Base-by-base conservation (phyloP, 1,140 invertebrate species). In the Bombus difficillimus region DNA sequence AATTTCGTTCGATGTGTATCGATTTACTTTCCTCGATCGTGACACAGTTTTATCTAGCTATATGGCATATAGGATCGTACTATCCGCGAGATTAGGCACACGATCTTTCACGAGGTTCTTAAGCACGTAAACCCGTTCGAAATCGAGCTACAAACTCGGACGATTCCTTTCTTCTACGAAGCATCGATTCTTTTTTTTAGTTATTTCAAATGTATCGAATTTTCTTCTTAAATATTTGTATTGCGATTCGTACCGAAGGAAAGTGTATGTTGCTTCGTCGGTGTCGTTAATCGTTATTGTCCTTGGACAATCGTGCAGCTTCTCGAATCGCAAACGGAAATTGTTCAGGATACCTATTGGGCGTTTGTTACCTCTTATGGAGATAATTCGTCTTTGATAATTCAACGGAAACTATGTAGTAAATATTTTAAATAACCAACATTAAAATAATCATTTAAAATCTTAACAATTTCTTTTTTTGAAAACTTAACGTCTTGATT, bases 101-200 rank as follows among this genome's bases (percentile, higher is more conserved):
- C 80, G 88, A 89, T 89, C 83, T 88, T 86, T 64, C 88, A 81
- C 88, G 47, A 83, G 53, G 41, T 81, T 57, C 34, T 47, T 62
- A 75, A 89, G 85, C 84, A 68, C 88, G 88, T 89, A 89, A 89
- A 89, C 88, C 88, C 88, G 88, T 89, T 88, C 85, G 62, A 77
- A 81, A 80, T 86, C 68, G 71, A 81, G 69, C 57, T 34, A 73
- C 12, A 37, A 78, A 37, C n/a, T 76, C 53, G 47, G 43, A 80
- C 80, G 37, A 68, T 34, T 47, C 47, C 62, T 32, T 32, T 64
- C 37, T 32, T 9, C 12, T 37, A 81, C 25, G 57, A 77, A 77
- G 25, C 75, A 73, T 43, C 71, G 71, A 73, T 73, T n/a, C 1
- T 6, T 57, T 25, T 25, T 32, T 37, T 13, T 6, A 22, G 15